Conservation (phyloP, 2,888 invertebrate species). For the Drepanosiphum platanoidis region DNA sequence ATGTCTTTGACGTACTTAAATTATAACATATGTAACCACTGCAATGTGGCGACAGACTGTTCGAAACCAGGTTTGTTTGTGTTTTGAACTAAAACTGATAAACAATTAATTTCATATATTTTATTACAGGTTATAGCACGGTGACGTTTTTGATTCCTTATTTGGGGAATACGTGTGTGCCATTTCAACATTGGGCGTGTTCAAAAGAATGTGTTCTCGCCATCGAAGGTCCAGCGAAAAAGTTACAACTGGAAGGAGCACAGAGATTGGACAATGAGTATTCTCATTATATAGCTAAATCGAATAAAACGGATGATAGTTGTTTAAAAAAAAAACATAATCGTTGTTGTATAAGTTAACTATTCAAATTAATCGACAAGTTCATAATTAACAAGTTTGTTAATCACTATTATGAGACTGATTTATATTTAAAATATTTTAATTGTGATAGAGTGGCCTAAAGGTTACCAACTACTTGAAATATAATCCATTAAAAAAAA, state of each 20-base stretch:
- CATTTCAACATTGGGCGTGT: conserved; percentile 70
- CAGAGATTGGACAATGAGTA: conserved; percentile 58
- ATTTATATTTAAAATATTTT: conserved; percentile 46
- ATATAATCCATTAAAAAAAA: conserved; percentile 10
- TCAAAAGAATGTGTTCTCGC: conserved; percentile 68
- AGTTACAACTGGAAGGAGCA: conserved; percentile 52
- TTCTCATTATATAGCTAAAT: conserved; percentile 60
- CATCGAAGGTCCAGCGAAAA: conserved; percentile 68
- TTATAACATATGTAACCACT: conserved; percentile 68
- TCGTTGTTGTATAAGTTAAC: conserved; percentile 36
- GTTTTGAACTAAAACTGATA: not conserved
- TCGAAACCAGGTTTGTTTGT: conserved; percentile 66
- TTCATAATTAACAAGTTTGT: conserved; percentile 29
- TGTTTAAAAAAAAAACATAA: not conserved
- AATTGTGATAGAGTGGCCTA: conserved; percentile 55
- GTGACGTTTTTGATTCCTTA: conserved; percentile 68
- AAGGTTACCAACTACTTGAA: conserved; percentile 30
- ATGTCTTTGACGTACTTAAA: conserved; percentile 67
- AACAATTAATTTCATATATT: not conserved
- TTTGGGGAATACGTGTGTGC: conserved; percentile 69
- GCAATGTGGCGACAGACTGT: conserved; percentile 66
- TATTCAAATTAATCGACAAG: not conserved
- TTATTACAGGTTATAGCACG: conserved; percentile 48
- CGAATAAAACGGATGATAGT: conserved; percentile 24
- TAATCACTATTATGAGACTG: conserved; percentile 52